Evolutionary conservation across 2,113 vertebrate species (phyloP).

Genomic region (Calcarius ornatus): DNA sequence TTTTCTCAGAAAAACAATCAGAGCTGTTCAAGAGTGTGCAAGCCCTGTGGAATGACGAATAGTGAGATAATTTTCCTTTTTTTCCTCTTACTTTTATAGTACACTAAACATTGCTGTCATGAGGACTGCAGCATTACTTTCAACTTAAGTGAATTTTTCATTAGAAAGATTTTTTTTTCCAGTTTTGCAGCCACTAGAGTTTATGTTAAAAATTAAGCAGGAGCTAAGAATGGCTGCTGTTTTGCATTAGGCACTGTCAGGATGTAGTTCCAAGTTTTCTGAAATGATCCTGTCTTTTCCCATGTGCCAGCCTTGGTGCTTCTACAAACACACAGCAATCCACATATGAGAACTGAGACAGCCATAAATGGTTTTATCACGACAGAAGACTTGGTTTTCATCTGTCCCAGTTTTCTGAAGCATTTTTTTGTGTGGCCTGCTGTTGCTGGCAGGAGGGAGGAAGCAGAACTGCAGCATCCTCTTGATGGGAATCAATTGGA

Average conservation of each 20-base stretch:
- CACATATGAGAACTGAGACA: neutral
- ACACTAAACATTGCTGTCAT: neutral
- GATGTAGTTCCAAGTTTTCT: neutral
- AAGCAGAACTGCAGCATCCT: neutral
- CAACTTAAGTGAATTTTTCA: neutral
- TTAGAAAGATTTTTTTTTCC: neutral
- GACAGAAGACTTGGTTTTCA: neutral
- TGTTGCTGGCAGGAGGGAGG: neutral
- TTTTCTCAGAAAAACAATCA: neutral
- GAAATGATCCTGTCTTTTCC: neutral
- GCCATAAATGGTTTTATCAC: neutral
- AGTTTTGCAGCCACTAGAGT: neutral
- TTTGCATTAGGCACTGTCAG: neutral
- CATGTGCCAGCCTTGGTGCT: neutral
- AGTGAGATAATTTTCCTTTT: neutral
- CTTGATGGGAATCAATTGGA: neutral
- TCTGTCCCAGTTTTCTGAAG: neutral
- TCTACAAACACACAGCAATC: neutral
- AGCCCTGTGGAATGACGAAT: neutral
- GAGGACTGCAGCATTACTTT: neutral
- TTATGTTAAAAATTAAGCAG: neutral
- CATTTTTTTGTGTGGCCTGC: fast-evolving
- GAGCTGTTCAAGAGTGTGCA: neutral
- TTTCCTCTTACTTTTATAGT: neutral
- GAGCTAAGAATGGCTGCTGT: neutral